Conservation (phyloP, 2,797 vertebrate genomes). For the Poeciliopsis presidionis region DNA sequence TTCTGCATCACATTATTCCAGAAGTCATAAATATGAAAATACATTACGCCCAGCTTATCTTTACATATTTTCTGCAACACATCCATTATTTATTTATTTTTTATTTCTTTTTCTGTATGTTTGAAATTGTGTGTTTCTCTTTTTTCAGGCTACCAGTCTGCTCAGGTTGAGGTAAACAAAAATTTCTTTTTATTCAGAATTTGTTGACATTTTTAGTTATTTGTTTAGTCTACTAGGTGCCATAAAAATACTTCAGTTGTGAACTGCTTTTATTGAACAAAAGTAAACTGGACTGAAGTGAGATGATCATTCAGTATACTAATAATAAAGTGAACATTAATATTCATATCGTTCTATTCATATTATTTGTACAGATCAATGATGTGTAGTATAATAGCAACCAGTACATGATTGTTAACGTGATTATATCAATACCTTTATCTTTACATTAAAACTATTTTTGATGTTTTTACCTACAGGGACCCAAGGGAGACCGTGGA, state of each 20-base stretch:
- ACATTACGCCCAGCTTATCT: background rate
- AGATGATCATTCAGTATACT: background rate
- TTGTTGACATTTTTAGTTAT: background rate
- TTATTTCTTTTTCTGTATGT: background rate
- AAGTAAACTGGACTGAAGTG: background rate
- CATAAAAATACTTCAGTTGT: background rate
- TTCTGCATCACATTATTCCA: background rate
- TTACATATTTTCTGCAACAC: background rate
- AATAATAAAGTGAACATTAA: background rate
- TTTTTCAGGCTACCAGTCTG: slow-evolving; percentile 69
- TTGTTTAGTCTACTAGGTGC: background rate
- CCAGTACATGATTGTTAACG: background rate
- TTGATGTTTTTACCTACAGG: slow-evolving; percentile 58
- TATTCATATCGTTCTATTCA: background rate
- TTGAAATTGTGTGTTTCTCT: slow-evolving; percentile 8
- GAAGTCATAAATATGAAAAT: background rate
- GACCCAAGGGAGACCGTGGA: slow-evolving; percentile 88
- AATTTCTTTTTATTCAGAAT: background rate
- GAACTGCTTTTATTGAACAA: background rate
- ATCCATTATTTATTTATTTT: background rate
- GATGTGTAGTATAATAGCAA: background rate
- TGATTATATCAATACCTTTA: background rate
- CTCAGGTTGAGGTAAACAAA: slow-evolving; percentile 77
- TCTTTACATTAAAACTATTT: background rate
- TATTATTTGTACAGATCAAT: background rate